Percentiles rank a stretch among this genome's conserved stretches.
Conservation (phyloP, 2,888 invertebrate genomes). For the Phyllotreta striolata region DNA sequence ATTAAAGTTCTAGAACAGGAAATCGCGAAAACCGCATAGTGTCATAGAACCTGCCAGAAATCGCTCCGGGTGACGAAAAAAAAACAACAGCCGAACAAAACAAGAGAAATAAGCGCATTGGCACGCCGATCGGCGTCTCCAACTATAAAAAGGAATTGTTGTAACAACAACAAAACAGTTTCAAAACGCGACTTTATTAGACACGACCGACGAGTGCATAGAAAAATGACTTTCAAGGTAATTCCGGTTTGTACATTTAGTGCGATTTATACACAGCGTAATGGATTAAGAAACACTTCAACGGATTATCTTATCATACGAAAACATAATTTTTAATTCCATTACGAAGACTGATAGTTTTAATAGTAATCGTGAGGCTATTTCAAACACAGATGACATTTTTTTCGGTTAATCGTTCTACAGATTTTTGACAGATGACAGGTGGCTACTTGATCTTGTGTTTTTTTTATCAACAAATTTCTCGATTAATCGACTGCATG, state of each 20-base stretch:
- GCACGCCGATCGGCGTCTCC: slow-evolving; percentile 11
- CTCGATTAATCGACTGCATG: no score
- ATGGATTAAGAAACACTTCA: no score
- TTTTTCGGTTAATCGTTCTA: no score
- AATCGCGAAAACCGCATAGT: slow-evolving; percentile 44
- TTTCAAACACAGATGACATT: no score
- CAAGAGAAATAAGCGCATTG: slow-evolving; percentile 32
- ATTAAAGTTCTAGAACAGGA: slow-evolving; percentile 46
- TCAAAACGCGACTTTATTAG: slow-evolving; percentile 36
- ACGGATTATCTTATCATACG: neutral
- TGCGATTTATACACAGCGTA: slow-evolving; percentile 1
- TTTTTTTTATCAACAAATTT: no score
- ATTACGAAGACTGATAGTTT: no score
- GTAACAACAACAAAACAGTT: slow-evolving; percentile 44
- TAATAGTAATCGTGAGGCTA: no score
- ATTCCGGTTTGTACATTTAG: slow-evolving; percentile 26
- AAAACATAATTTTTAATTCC: neutral
- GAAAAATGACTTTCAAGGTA: slow-evolving; percentile 50
- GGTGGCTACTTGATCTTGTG: no score
- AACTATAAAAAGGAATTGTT: slow-evolving; percentile 49
- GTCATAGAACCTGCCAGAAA: slow-evolving; percentile 47
- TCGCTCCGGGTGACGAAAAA: slow-evolving; percentile 7
- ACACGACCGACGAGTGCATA: slow-evolving; percentile 37
- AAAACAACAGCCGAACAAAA: slow-evolving; percentile 36
- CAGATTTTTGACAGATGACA: no score